Conservation (phyloP, 1,140 invertebrate genomes). For the Neotoxoptera formosana region DNA sequence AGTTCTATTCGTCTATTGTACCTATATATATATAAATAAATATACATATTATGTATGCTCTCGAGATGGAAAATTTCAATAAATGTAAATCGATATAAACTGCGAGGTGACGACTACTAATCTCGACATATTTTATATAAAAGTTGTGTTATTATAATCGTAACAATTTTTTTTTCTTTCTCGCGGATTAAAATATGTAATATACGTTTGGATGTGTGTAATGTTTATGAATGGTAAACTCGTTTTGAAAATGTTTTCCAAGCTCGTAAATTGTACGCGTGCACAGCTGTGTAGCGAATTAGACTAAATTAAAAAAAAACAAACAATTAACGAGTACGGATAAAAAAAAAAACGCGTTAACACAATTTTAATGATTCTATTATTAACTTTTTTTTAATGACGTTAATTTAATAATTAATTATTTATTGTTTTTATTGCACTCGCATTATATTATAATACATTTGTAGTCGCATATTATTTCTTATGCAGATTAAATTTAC, state of each 20-base stretch:
- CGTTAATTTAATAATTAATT: background rate
- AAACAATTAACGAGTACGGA: background rate
- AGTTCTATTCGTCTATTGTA: too few species aligned
- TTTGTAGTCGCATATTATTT: background rate
- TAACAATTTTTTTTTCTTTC: background rate
- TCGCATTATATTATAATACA: background rate
- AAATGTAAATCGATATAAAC: background rate
- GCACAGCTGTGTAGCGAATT: too few species aligned
- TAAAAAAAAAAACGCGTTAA: background rate
- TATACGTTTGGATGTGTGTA: background rate
- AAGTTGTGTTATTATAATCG: background rate
- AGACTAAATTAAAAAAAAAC: too few species aligned
- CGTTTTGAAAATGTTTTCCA: background rate
- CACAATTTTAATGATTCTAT: background rate
- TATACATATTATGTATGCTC: background rate
- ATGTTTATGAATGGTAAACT: background rate
- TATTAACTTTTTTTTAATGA: background rate
- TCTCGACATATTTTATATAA: background rate
- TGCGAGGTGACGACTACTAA: background rate
- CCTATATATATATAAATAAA: too few species aligned
- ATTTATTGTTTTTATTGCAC: background rate
- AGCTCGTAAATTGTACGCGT: background rate
- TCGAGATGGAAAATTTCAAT: background rate
- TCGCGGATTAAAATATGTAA: background rate
- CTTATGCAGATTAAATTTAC: background rate